A percentile compares a stretch with the other conserved stretches of the same genome.
Conservation (phyloP, 2,797 vertebrate species). For the Psittacula echo region DNA sequence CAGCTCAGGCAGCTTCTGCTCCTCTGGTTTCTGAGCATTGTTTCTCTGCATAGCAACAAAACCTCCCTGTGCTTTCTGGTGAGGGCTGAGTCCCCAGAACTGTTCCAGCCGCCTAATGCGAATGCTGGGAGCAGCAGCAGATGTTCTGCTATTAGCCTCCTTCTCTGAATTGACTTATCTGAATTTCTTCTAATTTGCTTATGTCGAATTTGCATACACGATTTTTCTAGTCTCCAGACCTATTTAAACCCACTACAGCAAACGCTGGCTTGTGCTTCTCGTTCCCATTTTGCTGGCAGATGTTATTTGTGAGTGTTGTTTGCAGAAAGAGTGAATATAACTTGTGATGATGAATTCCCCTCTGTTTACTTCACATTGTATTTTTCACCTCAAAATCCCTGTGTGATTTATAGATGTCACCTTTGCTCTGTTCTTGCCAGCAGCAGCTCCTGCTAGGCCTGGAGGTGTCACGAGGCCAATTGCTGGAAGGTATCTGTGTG, state of each 20-base stretch:
- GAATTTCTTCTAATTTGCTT: constrained; percentile 54
- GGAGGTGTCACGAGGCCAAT: not conserved
- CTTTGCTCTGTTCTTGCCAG: not conserved
- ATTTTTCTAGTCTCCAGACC: not conserved
- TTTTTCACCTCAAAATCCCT: not conserved
- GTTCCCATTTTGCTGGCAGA: not conserved
- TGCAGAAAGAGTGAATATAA: not conserved
- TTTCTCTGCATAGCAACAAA: constrained; percentile 54
- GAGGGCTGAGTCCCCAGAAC: constrained; percentile 25
- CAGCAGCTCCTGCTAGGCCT: not conserved
- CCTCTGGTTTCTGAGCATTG: not conserved
- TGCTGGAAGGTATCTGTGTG: not conserved
- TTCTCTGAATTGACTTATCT: constrained; percentile 41
- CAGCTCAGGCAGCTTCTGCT: not conserved
- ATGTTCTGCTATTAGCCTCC: constrained; percentile 38
- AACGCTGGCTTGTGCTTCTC: not conserved
- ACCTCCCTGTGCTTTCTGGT: not conserved
- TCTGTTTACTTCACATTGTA: not conserved
- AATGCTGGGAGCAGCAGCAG: constrained; percentile 34
- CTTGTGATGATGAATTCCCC: not conserved
- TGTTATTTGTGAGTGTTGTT: not conserved
- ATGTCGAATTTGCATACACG: not conserved
- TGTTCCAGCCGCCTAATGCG: not conserved
- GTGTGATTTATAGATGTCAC: not conserved
- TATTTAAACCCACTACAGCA: not conserved